Base-by-base conservation (phyloP, 2,113 vertebrate species). In the Psilopogon haemacephalus region DNA sequence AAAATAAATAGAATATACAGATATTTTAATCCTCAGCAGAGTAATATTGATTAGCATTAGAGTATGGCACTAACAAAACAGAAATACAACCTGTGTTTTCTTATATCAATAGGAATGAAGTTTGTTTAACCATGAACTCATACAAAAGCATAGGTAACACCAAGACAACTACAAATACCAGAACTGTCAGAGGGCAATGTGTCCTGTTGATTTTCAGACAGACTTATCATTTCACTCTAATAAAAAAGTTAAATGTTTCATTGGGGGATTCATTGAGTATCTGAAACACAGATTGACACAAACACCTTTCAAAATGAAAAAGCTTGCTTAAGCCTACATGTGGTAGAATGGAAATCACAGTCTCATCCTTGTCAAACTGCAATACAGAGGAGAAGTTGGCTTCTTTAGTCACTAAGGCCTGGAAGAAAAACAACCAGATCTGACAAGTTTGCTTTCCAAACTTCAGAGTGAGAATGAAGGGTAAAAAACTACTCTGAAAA, bases 381-480 rank as follows among this genome's bases (percentile, higher is more conserved):
- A 2, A 46, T 88, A 54, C 5, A 8, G 50, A 89, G 15, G 28
- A 76, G 55, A 89, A 83, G 15, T 2, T 89, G 82, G 88, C 46
- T 91, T 63, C 6, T 6, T 71, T 65, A 86, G 64, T 63, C 63
- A 67, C 37, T 59, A 28, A 64, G 46, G 46, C 30, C 64, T 94
- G 90, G 79, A 88, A 88, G 72, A 93, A 88, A 88, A 12, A 77
- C 55, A 89, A 77, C 5, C 1, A 69, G 60, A 94, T 56, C 28
- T 89, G 52, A 91, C 76, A 88, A 77, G 32, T 86, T 68, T 85
- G 44, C 19, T 77, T 9, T 88, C 79, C 90, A 95, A 95, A 94
- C 84, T 55, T 64, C 60, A 71, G 32, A 3, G 18, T 56, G 56
- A 91, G 68, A 85, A 83, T 8, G 24, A 16, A 93, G 19, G 4